Evolutionary conservation across 2,888 invertebrate species (phyloP), one percentile per base, ranked within the genome.

Genomic region (Tenthredo amoena): DNA sequence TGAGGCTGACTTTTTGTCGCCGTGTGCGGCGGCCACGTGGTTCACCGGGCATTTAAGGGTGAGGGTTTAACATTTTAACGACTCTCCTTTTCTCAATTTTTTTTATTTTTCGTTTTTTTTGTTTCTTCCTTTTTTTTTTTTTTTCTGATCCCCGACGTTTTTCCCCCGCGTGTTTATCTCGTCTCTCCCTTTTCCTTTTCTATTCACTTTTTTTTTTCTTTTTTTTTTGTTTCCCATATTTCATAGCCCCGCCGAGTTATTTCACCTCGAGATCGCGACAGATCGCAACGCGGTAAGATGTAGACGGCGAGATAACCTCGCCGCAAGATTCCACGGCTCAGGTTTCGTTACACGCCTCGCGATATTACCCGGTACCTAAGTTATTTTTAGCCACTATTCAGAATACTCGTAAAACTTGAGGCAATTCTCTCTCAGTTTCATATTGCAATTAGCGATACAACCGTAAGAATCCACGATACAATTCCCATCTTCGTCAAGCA

Each of bases 1-100:
- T 77, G 81, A 81, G 62, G 81, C 37, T 81, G 43, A 88, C 89
- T 89, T 89, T 89, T 89, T 90, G 90, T 90, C 89, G 88, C 87
- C 88, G 88, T 89, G 90, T 90, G 89, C 89, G 90, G 82, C 47
- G 79, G 79, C 83, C 83, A 83, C 83, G 83, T 83, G 83, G 83
- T 83, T 50, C 62, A 83, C 68, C 83, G 83, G 71, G 83, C 81
- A 83, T 83, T 83, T 58, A 83, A 83, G 79, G 65, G 85, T 74
- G 86, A 87, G 88, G 83, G 84, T 85, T 85, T 82, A 87, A 84
- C 85, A 83, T 81, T 74, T 84, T 79, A 84, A 85, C 84, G 85
- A 84, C 85, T 85, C 84, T 34, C 58, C 55, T 74, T 18, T 74
- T 62, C 40, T 37, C 81, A 26, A 26, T 26, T 26, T 26, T 26